phyloP scores from a whole-genome alignment of 1,140 invertebrate species.

The Drosophila kepulauana region DNA sequence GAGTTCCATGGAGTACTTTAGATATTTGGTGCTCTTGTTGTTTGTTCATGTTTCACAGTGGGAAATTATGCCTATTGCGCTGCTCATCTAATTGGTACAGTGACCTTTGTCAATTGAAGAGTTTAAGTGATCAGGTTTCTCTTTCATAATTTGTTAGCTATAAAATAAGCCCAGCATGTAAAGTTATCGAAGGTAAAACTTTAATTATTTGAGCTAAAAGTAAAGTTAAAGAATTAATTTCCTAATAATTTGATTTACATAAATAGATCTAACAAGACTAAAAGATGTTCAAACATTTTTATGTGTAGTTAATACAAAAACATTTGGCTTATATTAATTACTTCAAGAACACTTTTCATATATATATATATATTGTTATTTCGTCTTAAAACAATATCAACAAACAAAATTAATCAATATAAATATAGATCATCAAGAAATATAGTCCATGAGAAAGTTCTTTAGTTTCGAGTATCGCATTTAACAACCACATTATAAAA shows the following conservation, averaged over 20 bases:
- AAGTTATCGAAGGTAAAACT: slow-evolving; percentile 20
- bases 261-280: too few relatives aligned
- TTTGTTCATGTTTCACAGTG: slow-evolving; percentile 19
- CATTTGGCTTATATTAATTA: too few relatives aligned
- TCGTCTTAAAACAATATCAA: too few relatives aligned
- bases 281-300: too few relatives aligned
- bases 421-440: too few relatives aligned
- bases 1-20: slow-evolving; percentile 1
- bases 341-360: too few relatives aligned
- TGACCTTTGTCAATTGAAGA: slow-evolving; percentile 68
- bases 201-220: background rate
- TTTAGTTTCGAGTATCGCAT: too few relatives aligned
- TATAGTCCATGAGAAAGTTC: too few relatives aligned
- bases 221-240: background rate
- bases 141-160: slow-evolving; percentile 16
- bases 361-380: too few relatives aligned
- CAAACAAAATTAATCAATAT: too few relatives aligned
- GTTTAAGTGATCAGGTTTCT: slow-evolving; percentile 54
- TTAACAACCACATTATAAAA: too few relatives aligned
- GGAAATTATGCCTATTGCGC: slow-evolving; percentile 42
- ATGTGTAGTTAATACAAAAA: too few relatives aligned
- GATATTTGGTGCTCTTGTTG: slow-evolving; percentile 22
- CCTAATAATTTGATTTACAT: background rate
- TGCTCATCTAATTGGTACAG: slow-evolving; percentile 59
- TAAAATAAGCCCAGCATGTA: background rate